Evolutionary conservation across 2,797 vertebrate species (phyloP).

Genomic region (Nannoperca obscura): DNA sequence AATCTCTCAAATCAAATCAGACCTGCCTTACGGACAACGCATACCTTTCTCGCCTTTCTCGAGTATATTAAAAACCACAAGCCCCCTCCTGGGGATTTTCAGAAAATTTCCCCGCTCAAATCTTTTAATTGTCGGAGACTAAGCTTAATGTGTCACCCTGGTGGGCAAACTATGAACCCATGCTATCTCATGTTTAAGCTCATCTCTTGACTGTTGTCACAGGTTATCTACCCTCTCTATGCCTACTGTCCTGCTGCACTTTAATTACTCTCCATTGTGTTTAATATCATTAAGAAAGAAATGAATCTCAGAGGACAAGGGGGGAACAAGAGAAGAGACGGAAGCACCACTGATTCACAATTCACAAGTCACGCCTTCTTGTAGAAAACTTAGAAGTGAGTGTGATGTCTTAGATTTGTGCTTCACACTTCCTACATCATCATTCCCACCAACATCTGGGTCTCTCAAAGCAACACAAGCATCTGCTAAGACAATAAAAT

Average conservation of each 20-base stretch:
- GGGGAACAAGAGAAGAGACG: background rate
- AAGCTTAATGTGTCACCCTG: slow-evolving; percentile 46
- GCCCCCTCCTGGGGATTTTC: slow-evolving; percentile 3
- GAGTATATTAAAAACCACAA: too few relatives aligned
- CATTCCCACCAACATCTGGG: slow-evolving; percentile 45
- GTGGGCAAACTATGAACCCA: slow-evolving; percentile 27
- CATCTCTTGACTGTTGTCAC: slow-evolving; percentile 24
- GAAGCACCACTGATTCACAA: slow-evolving; percentile 9
- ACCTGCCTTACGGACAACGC: slow-evolving; percentile 4
- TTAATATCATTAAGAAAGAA: slow-evolving; percentile 6
- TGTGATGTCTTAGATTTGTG: slow-evolving; percentile 31
- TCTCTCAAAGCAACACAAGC: slow-evolving; percentile 49
- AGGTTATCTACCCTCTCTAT: slow-evolving; percentile 13
- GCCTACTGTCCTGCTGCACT: background rate
- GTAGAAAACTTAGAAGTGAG: slow-evolving; percentile 3
- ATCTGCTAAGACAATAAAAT: slow-evolving; percentile 61
- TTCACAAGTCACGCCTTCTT: slow-evolving; percentile 10
- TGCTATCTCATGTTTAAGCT: slow-evolving; percentile 28
- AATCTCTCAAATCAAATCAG: background rate
- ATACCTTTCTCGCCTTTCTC: background rate
- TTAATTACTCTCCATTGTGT: background rate
- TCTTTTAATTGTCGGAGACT: slow-evolving; percentile 24
- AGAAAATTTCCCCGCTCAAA: slow-evolving; percentile 23
- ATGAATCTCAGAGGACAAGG: background rate
- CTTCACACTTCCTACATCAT: slow-evolving; percentile 44